Percentiles rank a stretch among this genome's conserved stretches.
Conservation (phyloP, 2,888 invertebrate genomes). For the Ochropacha duplaris region DNA sequence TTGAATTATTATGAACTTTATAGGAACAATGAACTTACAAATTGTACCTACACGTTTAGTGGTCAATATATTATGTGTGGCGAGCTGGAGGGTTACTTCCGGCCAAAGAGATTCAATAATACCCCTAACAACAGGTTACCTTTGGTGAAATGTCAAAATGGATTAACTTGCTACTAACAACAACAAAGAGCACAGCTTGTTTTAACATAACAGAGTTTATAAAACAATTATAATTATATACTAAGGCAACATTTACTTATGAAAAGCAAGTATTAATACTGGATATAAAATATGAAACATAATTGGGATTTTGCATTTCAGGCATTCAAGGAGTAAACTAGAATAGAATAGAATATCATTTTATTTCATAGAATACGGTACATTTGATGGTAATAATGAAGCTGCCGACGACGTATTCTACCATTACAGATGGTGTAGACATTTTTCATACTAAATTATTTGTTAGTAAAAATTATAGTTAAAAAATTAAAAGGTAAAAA, state of each 20-base stretch:
- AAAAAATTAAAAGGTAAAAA: too few species aligned
- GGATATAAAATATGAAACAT: background rate
- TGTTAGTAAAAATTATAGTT: too few species aligned
- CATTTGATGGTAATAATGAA: too few species aligned
- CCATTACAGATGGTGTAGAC: too few species aligned
- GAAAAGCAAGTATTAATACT: conserved; percentile 6
- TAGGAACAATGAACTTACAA: background rate
- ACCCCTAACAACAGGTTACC: background rate
- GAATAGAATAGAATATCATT: too few species aligned
- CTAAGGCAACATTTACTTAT: conserved; percentile 4
- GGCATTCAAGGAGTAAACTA: too few species aligned
- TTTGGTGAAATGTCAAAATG: conserved; percentile 1
- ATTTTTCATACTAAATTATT: too few species aligned
- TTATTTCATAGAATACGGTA: too few species aligned
- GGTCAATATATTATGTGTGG: background rate
- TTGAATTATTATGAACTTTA: background rate
- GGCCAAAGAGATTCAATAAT: background rate
- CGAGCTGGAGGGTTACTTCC: background rate
- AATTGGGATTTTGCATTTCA: conserved; percentile 5
- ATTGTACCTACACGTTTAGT: background rate
- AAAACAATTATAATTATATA: conserved; percentile 7
- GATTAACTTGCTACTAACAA: conserved; percentile 5
- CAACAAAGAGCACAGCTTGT: background rate
- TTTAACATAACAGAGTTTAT: conserved; percentile 2
- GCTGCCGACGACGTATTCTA: too few species aligned